phyloP scores from a whole-genome alignment of 2,888 invertebrate species.

The Nasonovia ribisnigri region DNA sequence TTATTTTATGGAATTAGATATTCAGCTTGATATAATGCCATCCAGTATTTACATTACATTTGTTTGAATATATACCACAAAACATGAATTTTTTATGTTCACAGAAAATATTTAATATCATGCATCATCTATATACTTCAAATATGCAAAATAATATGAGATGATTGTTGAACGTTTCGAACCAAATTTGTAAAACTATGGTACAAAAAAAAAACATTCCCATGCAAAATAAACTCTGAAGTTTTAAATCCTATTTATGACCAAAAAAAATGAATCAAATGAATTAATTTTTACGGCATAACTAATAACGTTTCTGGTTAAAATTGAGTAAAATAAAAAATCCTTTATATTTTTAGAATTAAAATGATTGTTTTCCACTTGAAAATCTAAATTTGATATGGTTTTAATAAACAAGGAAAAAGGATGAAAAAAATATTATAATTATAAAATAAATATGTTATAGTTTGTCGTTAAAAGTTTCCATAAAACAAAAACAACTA shows the following conservation, averaged over 20 bases:
- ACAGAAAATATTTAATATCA: not conserved
- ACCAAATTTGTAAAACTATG: not conserved
- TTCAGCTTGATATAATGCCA: not conserved
- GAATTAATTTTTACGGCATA: not conserved
- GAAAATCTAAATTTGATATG: not conserved
- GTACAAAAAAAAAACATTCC: not conserved
- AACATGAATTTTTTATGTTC: not conserved
- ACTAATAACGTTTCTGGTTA: not conserved
- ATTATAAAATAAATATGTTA: not conserved
- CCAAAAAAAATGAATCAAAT: not conserved
- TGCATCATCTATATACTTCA: not conserved
- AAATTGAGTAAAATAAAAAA: not conserved
- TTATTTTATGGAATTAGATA: not conserved
- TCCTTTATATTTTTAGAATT: not conserved
- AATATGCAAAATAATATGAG: not conserved
- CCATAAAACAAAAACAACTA: not conserved
- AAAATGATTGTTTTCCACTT: not conserved
- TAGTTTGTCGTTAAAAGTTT: not conserved
- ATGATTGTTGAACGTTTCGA: not conserved
- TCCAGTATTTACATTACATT: not conserved
- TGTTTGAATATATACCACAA: not conserved
- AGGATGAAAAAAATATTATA: not conserved
- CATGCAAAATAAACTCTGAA: no score
- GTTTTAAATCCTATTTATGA: not conserved
- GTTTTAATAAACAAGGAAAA: not conserved